A percentile compares a stretch with the other conserved stretches of the same genome.
These are phyloP conservation scores for Dicaeum eximium DNA, from an alignment of 2,113 vertebrate species.

Conservation along the genomic window DNA sequence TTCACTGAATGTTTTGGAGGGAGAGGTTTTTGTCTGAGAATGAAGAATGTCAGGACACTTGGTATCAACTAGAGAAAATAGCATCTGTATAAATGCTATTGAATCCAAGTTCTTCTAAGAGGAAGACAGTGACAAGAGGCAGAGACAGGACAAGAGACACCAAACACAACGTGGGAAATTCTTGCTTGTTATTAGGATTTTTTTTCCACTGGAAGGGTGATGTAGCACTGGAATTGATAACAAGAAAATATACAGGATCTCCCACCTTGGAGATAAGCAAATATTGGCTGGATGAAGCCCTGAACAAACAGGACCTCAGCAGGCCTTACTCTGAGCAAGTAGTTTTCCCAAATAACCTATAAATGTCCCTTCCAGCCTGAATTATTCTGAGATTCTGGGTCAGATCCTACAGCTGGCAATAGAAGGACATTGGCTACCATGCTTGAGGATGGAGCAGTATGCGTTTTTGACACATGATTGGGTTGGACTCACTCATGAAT, in stretches of 20 bases:
- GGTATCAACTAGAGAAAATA: neutral
- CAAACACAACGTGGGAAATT: neutral
- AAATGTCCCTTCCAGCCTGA: neutral
- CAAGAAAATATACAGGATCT: neutral
- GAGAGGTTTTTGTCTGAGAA: neutral
- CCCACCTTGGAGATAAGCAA: neutral
- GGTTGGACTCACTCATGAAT: neutral
- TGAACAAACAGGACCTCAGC: neutral
- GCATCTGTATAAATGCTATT: fast-evolving
- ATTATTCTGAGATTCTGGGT: neutral
- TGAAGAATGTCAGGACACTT: neutral
- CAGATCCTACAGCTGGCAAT: neutral
- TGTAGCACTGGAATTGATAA: neutral
- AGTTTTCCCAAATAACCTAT: neutral
- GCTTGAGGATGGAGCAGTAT: neutral
- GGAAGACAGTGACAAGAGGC: neutral
- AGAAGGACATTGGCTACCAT: neutral
- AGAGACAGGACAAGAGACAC: neutral
- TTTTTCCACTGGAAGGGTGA: neutral
- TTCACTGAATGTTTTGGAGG: neutral
- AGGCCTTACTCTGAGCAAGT: neutral
- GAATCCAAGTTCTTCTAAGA: neutral
- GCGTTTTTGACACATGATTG: neutral
- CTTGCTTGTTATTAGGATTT: fast-evolving
- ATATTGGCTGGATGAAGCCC: neutral